Conservation (phyloP, 2,888 invertebrate species). For the Drosophila imparisetae region DNA sequence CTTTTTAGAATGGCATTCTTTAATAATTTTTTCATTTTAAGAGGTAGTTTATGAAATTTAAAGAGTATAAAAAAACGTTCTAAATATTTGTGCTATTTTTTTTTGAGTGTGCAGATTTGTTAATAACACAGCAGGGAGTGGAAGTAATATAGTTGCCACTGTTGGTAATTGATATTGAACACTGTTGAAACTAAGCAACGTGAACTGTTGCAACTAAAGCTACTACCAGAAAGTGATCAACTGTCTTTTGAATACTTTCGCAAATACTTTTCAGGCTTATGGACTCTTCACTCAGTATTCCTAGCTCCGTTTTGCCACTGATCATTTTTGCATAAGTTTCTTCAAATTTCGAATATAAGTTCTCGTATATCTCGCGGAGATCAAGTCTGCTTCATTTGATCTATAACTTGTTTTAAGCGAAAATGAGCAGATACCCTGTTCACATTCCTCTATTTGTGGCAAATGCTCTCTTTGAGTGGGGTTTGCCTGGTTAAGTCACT, state of each 20-base stretch:
- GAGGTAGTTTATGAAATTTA: neutral
- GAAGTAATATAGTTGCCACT: neutral
- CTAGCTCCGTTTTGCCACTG: neutral
- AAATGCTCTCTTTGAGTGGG: neutral
- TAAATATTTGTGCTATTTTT: neutral
- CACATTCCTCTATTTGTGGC: neutral
- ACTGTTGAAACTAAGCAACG: neutral
- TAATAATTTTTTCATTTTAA: neutral
- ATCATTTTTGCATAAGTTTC: neutral
- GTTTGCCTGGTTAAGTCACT: neutral
- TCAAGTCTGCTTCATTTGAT: neutral
- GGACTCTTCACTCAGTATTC: neutral
- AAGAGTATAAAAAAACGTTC: neutral
- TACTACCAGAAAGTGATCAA: neutral
- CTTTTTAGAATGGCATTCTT: neutral
- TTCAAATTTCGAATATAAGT: no score
- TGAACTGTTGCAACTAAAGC: neutral
- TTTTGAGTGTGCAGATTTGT: conserved; percentile 1
- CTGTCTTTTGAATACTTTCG: neutral
- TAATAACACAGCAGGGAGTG: conserved; percentile 37
- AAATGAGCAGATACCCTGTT: neutral
- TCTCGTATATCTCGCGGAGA: neutral
- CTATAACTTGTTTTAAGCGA: neutral
- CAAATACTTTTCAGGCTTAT: neutral
- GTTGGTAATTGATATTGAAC: neutral